Base-by-base conservation (phyloP, 1,140 invertebrate species). In the Drosophila tristis region DNA sequence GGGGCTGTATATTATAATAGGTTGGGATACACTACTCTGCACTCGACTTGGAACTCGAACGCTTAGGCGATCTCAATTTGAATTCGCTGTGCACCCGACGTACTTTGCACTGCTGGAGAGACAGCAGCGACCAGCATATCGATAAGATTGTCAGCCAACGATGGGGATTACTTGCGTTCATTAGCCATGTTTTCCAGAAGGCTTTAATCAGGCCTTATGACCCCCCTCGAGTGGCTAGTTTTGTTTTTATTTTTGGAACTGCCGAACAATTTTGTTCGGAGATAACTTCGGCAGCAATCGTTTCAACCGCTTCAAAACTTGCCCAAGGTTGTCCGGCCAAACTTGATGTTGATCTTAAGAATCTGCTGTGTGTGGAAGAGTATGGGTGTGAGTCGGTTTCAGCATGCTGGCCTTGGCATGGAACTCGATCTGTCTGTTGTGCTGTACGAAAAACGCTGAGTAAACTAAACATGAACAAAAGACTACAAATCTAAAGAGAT, bases 101-200 rank as follows among this genome's bases (percentile, higher is more conserved):
- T 74, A 86, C 81, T 80, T 85, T 85, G 81, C 64, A 73, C 80
- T 47, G 16, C 20, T 25, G 31, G 25, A 35, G 42, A 57, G 75
- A 47, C 59, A 62, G 44, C 49, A 59, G 56, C 50, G 58, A 1
- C 16, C 8, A 20, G 4, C 71, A 59, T 54, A 54, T 80, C 67
- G 81, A 86, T 86, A 75, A 86, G 81, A 86, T 86, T 64, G 68
- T 31, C 53, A n/a, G 48, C 47, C 67, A 54, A 58, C 67, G 51
- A 31, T 60, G 51, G 35, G 54, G 51, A 65, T 81, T 75, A 68
- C 60, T 48, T 15, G 47, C 56, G 20, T 35, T 57, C 35, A 44
- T 81, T 80, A 48, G 67, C 20, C 58, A 49, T 64, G 55, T 89
- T 78, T 82, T 82, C 71, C 75, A 61, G 55, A 58, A 16, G 48